Conservation (phyloP, 1,140 invertebrate genomes). For the Apis dorsata region DNA sequence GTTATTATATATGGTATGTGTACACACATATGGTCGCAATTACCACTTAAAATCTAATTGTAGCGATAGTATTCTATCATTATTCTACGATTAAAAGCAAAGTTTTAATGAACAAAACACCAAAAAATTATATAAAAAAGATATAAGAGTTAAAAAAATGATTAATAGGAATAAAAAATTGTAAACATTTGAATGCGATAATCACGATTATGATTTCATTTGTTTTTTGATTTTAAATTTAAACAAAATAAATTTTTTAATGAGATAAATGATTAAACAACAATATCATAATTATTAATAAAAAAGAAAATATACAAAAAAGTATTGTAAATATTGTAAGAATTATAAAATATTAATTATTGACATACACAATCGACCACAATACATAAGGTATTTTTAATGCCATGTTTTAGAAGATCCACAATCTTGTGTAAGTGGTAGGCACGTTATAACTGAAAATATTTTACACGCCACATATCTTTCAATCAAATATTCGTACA, state of each 20-base stretch:
- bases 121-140: not conserved
- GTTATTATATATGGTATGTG: slow-evolving; percentile 52
- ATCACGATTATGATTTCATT: slow-evolving; percentile 4
- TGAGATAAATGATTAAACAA: slow-evolving; percentile 7
- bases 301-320: slow-evolving; percentile 17
- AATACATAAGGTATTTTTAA: slow-evolving; percentile 44
- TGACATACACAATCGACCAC: slow-evolving; percentile 29
- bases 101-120: slow-evolving; percentile 25
- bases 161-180: not conserved
- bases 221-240: slow-evolving; percentile 1
- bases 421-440: slow-evolving; percentile 33
- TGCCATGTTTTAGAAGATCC: slow-evolving; percentile 37
- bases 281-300: slow-evolving; percentile 15
- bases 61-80: slow-evolving; percentile 63
- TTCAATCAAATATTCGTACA: not conserved
- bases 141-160: not conserved
- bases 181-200: not conserved
- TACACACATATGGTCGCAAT: slow-evolving; percentile 56
- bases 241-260: not conserved
- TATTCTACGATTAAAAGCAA: slow-evolving; percentile 54
- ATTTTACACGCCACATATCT: slow-evolving; percentile 38
- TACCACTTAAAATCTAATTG: slow-evolving; percentile 64
- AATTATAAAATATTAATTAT: slow-evolving; percentile 31
- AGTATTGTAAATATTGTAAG: slow-evolving; percentile 1
- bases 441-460: slow-evolving; percentile 42